Conservation (phyloP, 1,140 invertebrate genomes). For the Acromyrmex heyeri region DNA sequence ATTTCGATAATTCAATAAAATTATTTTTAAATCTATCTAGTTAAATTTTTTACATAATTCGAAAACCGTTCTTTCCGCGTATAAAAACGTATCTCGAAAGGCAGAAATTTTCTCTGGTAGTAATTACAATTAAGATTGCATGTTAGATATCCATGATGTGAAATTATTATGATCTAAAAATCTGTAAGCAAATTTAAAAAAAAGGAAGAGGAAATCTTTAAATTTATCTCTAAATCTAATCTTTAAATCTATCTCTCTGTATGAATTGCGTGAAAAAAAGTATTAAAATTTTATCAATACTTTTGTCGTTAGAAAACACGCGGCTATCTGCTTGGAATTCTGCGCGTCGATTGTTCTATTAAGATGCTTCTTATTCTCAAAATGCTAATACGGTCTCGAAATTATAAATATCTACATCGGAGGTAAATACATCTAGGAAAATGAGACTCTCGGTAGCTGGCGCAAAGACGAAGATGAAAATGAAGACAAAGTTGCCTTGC, state of each 20-base stretch:
- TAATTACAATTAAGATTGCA: conserved; percentile 29
- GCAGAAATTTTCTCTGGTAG: not conserved
- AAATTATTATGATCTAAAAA: too few species aligned
- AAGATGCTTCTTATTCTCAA: not conserved
- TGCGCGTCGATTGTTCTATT: conserved; percentile 9
- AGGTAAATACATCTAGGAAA: conserved; percentile 53
- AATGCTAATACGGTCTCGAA: conserved; percentile 17
- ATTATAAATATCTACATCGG: conserved; percentile 48
- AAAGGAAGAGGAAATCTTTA: not conserved
- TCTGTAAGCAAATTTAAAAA: too few species aligned
- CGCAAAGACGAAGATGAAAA: conserved; percentile 62
- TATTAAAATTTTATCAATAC: not conserved
- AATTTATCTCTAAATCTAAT: not conserved
- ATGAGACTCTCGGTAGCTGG: conserved; percentile 29
- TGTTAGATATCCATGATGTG: not conserved
- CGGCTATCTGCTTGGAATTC: not conserved
- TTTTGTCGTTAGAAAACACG: not conserved
- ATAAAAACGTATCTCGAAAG: not conserved
- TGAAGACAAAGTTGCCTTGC: conserved; percentile 58
- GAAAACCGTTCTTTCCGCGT: too few species aligned
- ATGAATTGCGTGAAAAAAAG: not conserved
- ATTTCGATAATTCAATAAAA: too few species aligned
- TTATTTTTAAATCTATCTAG: too few species aligned
- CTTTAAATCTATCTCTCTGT: too few species aligned
- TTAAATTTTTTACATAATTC: too few species aligned